Evolutionary conservation across 2,888 invertebrate genomes (phyloP), one percentile per base, ranked within the genome.

Genomic region (Spodoptera picta): DNA sequence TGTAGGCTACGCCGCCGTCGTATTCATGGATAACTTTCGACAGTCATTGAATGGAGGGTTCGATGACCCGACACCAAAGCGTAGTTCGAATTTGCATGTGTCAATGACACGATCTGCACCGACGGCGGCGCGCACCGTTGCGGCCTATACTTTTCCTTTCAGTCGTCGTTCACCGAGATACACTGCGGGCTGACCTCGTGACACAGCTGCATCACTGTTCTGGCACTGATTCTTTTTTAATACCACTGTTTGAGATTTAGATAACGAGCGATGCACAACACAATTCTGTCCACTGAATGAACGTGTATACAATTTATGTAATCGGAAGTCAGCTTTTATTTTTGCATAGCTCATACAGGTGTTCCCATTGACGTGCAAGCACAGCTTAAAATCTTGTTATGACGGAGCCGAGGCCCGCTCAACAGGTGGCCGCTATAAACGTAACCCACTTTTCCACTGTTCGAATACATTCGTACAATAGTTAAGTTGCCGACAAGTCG

Each of bases 141-240:
- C 85, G 86, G 89, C 89, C 85, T 88, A 88, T 89, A 93, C 93
- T 93, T 93, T 93, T 93, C 92, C 93, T 93, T 93, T 94, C 93
- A 89, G 87, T 80, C 77, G 80, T 85, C 85, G 83, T 77, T 82
- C 87, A 82, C 88, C 85, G 89, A 90, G 90, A 88, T 89, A 91
- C 88, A 86, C 83, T 87, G 89, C 87, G 87, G 85, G 81, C 75
- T 85, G 92, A 91, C 92, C 92, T 90, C 88, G 90, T 92, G 90
- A 92, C 92, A 90, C 90, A 83, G 81, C 87, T 77, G 74, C 77
- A 80, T 60, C 72, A 73, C 70, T 71, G 64, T 44, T 65, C 49
- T 19, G 44, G 47, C 48, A 45, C 51, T 23, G 10, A 43, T 55
- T 42, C 44, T 57, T 66, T 54, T 45, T 59, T 31, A 54, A 45